These are phyloP conservation scores for Pteronura brasiliensis DNA, from an alignment of 2,113 vertebrate genomes.

Conservation along the genomic window DNA sequence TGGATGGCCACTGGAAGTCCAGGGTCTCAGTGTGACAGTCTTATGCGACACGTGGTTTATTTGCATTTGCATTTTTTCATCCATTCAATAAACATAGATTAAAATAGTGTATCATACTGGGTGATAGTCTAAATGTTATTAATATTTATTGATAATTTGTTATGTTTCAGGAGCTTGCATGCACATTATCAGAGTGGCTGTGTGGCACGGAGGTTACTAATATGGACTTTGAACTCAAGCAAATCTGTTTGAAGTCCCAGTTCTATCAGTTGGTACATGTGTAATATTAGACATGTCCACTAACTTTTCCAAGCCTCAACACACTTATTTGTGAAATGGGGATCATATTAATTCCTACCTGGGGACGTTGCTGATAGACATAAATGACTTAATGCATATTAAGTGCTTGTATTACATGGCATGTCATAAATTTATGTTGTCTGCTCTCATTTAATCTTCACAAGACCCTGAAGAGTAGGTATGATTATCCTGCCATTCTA, in stretches of 20 bases:
- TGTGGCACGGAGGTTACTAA: neutral
- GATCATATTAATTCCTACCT: neutral
- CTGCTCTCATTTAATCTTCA: neutral
- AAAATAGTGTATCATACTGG: neutral
- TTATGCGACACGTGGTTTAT: neutral
- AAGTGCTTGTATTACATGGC: neutral
- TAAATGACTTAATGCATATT: neutral
- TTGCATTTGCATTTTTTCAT: neutral
- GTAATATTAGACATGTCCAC: neutral
- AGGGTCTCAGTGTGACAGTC: neutral
- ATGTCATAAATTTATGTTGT: neutral
- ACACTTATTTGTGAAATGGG: neutral
- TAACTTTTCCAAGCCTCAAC: neutral
- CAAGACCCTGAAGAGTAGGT: neutral
- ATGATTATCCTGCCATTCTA: neutral
- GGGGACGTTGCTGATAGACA: neutral
- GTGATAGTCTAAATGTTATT: neutral
- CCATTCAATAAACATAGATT: slow-evolving; percentile 29
- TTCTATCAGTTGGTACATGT: neutral
- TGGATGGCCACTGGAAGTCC: neutral
- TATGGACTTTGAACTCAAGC: neutral
- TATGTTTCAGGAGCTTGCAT: neutral
- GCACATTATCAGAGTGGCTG: neutral
- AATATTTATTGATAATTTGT: slow-evolving; percentile 32
- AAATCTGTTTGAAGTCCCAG: neutral